These are phyloP conservation scores for Narcine bancroftii DNA, from an alignment of 2,113 vertebrate genomes.

Conservation along the genomic window DNA sequence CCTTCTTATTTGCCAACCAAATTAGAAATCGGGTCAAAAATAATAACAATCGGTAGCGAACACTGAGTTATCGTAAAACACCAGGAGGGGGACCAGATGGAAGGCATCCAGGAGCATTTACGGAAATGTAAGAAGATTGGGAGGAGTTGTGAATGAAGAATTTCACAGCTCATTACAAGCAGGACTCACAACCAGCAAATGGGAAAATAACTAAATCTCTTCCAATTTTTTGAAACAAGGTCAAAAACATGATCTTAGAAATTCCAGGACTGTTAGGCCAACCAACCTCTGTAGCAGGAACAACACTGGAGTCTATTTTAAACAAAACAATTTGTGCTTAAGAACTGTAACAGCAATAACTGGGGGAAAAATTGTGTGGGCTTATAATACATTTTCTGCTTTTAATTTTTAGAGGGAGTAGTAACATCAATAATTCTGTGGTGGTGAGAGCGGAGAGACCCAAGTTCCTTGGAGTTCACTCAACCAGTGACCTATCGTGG, in stretches of 20 bases:
- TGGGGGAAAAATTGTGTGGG: neutral
- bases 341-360: neutral
- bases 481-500: too few species aligned
- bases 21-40: neutral
- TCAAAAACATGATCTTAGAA: neutral
- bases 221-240: constrained; percentile 18
- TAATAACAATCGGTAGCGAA: neutral
- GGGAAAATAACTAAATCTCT: neutral
- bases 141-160: neutral
- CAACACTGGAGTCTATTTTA: neutral
- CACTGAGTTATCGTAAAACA: neutral
- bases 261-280: constrained; percentile 27
- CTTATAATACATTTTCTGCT: neutral
- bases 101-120: neutral
- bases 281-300: constrained; percentile 22
- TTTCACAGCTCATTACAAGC: constrained; percentile 17
- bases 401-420: neutral
- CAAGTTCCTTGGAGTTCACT: too few species aligned
- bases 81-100: neutral
- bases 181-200: neutral
- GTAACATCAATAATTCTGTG: too few species aligned
- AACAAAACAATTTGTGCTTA: constrained; percentile 12
- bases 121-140: neutral
- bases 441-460: too few species aligned
- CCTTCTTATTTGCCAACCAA: neutral